Conservation (phyloP, 2,113 vertebrate species). For the Atherinomorus stipes region DNA sequence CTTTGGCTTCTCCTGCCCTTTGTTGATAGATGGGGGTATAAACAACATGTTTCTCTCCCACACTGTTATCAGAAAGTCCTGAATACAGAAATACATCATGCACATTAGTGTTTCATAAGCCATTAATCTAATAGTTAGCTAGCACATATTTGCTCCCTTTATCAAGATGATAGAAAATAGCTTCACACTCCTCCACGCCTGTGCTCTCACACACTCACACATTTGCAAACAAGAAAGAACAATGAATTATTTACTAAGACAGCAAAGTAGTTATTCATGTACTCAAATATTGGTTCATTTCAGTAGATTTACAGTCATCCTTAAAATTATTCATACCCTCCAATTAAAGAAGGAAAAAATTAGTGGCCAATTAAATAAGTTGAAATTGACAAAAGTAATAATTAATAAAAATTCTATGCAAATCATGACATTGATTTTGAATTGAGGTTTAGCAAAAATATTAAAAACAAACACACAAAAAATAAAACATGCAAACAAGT, state of each 20-base stretch:
- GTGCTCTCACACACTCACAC: neutral
- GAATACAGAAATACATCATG: slow-evolving; percentile 36
- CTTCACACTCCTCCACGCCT: neutral
- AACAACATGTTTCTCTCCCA: slow-evolving; percentile 17
- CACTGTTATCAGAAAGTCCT: slow-evolving; percentile 34
- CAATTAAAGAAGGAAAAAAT: too few relatives aligned
- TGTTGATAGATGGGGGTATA: slow-evolving; percentile 39
- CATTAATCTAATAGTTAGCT: slow-evolving; percentile 29
- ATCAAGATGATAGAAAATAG: slow-evolving; percentile 21
- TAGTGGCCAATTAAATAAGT: too few relatives aligned
- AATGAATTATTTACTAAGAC: neutral
- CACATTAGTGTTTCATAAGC: slow-evolving; percentile 47
- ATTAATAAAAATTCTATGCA: too few relatives aligned
- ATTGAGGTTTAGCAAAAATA: too few relatives aligned
- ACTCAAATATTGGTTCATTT: neutral
- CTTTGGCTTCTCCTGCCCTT: neutral
- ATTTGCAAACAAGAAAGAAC: neutral
- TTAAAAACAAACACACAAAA: too few relatives aligned
- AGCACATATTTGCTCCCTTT: slow-evolving; percentile 20
- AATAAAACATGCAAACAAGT: too few relatives aligned
- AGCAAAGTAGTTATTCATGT: neutral
- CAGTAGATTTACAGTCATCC: too few relatives aligned
- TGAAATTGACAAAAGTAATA: too few relatives aligned
- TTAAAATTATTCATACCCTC: too few relatives aligned
- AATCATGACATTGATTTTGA: too few relatives aligned